A percentile compares a stretch with the other conserved stretches of the same genome.
Conservation (phyloP, 64 coral and sea anemone species). For the Porites australiensis region DNA sequence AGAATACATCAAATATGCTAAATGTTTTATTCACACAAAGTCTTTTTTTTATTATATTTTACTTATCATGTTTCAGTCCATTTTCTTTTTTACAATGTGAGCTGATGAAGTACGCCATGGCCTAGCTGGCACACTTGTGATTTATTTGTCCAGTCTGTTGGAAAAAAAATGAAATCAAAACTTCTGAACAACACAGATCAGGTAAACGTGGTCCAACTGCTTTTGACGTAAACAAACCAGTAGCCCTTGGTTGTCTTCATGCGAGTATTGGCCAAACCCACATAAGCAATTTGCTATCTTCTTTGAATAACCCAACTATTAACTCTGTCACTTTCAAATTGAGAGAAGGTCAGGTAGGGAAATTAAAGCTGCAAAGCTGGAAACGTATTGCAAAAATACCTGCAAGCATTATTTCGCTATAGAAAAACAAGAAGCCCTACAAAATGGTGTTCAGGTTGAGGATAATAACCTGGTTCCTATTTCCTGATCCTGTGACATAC, state of each 20-base stretch:
- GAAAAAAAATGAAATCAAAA: constrained; percentile 14
- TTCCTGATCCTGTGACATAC: no score
- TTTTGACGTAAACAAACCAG: constrained; percentile 50
- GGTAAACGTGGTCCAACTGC: constrained; percentile 19
- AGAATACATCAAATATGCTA: not conserved
- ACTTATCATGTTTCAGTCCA: no score
- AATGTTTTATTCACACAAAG: not conserved
- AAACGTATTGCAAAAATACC: constrained; percentile 54
- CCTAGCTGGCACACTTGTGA: not conserved
- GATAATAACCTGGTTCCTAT: not conserved
- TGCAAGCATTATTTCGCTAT: not conserved
- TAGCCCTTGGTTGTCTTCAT: constrained; percentile 61
- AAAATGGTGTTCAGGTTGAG: not conserved
- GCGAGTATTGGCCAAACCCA: constrained; percentile 63
- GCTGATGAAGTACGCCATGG: constrained; percentile 4
- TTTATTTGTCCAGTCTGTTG: constrained; percentile 27
- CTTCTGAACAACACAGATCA: constrained; percentile 56
- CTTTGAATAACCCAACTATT: constrained; percentile 51
- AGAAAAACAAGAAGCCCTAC: not conserved
- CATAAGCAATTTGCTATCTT: constrained; percentile 42
- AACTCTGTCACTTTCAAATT: constrained; percentile 27
- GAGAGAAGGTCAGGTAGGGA: not conserved
- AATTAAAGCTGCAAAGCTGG: constrained; percentile 4
- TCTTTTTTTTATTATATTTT: not conserved
- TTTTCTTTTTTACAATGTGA: no score